Percentiles rank a stretch among this genome's conserved stretches.
These are phyloP conservation scores for Drosophila subquinaria DNA, from an alignment of 2,888 invertebrate species.

Conservation along the genomic window DNA sequence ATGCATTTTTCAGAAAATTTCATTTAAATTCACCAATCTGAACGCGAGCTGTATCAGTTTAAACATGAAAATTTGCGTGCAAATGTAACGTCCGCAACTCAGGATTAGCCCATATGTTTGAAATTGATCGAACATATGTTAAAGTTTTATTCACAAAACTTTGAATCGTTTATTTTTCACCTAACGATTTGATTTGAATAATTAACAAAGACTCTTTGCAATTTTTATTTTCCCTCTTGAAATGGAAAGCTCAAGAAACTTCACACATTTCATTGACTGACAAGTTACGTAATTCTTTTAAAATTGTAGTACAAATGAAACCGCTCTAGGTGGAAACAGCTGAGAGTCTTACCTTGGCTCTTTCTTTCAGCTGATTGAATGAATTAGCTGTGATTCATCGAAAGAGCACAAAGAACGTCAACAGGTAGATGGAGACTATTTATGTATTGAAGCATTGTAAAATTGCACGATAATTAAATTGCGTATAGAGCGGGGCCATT, in stretches of 20 bases:
- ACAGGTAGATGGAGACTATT: slow-evolving; percentile 14
- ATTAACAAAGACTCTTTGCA: no score
- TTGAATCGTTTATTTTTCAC: no score
- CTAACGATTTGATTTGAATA: no score
- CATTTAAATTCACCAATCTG: no score
- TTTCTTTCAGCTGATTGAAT: slow-evolving; percentile 1
- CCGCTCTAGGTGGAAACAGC: background rate
- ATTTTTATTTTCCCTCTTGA: no score
- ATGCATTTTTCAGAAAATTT: no score
- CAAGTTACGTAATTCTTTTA: background rate
- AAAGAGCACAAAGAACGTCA: slow-evolving; percentile 27
- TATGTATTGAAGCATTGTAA: slow-evolving; percentile 30
- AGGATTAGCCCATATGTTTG: no score
- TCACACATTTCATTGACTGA: background rate
- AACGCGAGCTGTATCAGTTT: no score
- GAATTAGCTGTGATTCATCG: slow-evolving; percentile 42
- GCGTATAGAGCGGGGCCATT: slow-evolving; percentile 45
- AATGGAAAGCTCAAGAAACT: background rate
- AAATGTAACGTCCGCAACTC: no score
- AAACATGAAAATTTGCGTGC: no score
- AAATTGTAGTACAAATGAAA: background rate
- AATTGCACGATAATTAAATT: slow-evolving; percentile 43
- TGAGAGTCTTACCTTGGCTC: background rate
- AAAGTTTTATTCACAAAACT: no score
- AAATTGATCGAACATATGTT: background rate